Conservation (phyloP, 2,113 vertebrate species). For the Collichthys lucidus region DNA sequence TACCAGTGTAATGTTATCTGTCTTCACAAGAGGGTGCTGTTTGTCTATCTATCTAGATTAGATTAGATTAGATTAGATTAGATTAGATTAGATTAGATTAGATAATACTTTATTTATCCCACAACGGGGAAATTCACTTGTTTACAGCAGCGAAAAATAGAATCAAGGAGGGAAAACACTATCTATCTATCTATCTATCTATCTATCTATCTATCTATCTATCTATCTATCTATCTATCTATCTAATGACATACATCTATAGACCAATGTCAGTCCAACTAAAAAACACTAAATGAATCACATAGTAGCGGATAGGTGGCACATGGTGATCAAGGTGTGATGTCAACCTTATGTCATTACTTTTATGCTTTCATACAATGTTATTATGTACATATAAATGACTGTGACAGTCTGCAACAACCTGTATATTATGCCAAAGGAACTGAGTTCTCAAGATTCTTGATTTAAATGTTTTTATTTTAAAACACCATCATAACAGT, state of each 20-base stretch:
- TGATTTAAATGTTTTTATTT: not conserved
- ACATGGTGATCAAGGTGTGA: not conserved
- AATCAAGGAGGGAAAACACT: no score
- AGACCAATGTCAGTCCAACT: not conserved
- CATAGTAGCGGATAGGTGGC: not conserved
- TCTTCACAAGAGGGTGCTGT: conserved; percentile 70
- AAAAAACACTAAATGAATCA: not conserved
- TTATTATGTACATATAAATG: not conserved
- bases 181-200: not conserved
- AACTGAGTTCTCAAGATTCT: not conserved
- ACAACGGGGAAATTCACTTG: no score
- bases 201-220: not conserved
- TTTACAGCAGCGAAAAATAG: no score
- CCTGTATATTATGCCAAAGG: no score
- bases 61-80: no score
- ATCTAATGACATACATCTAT: not conserved
- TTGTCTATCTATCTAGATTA: conserved; percentile 19
- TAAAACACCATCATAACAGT: not conserved
- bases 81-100: no score
- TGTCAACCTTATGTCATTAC: not conserved
- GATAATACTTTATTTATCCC: no score
- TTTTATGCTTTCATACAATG: not conserved
- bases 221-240: not conserved
- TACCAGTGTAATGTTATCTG: conserved; percentile 2
- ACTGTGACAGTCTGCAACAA: not conserved